Percentiles rank a stretch among this genome's conserved stretches.
These are phyloP conservation scores for Plutella xylostella DNA, from an alignment of 2,888 invertebrate genomes.

Conservation along the genomic window DNA sequence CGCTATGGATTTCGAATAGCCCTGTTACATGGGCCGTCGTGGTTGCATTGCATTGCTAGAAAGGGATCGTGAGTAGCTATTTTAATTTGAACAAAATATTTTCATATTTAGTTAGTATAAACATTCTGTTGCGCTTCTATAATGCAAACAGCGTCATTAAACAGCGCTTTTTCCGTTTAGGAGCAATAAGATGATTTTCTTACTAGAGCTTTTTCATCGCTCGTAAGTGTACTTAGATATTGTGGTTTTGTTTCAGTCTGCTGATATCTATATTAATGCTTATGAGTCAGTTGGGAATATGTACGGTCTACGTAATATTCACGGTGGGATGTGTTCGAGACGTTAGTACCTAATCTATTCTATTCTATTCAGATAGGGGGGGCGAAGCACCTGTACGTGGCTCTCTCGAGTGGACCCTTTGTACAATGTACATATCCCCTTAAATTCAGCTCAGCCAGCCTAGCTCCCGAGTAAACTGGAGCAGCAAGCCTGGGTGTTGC, in stretches of 20 bases:
- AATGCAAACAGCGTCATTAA: no score
- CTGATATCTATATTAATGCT: constrained; percentile 39
- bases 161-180: no score
- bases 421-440: no score
- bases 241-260: constrained; percentile 25
- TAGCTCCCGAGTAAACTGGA: no score
- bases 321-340: constrained; percentile 42
- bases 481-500: no score
- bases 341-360: constrained; percentile 28
- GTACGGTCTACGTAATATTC: constrained; percentile 38
- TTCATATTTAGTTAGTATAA: not conserved
- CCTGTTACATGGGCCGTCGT: constrained; percentile 33
- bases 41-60: constrained; percentile 24
- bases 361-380: no score
- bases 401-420: no score
- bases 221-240: not conserved
- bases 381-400: no score
- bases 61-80: constrained; percentile 34
- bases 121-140: no score
- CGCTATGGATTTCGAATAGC: constrained; percentile 45
- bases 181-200: no score
- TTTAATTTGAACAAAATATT: not conserved
- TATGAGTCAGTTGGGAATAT: constrained; percentile 42
- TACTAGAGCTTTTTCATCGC: not conserved
- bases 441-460: no score